Conservation (phyloP, 2,888 invertebrate genomes). For the Amphipyra berbera region DNA sequence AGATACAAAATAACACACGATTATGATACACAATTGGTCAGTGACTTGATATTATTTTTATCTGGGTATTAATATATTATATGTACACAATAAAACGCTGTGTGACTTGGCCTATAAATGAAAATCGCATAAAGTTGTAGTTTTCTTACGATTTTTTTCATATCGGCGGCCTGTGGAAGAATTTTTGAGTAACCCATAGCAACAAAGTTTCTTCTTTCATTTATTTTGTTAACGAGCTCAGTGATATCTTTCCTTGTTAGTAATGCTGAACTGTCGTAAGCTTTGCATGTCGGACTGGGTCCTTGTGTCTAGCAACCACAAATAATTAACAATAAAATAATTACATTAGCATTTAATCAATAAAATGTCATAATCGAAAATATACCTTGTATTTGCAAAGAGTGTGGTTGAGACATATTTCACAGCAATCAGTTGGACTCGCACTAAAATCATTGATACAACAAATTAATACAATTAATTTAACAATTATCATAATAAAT, state of each 20-base stretch:
- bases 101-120: neutral
- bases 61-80: no score
- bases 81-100: neutral
- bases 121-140: neutral
- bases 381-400: conserved; percentile 78
- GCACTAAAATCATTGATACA: conserved; percentile 59
- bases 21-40: no score
- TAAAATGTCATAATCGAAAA: conserved; percentile 15
- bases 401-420: conserved; percentile 78
- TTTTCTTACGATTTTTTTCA: conserved; percentile 80
- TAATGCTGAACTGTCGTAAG: conserved; percentile 69
- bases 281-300: conserved; percentile 70
- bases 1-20: no score
- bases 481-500: conserved; percentile 79
- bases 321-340: conserved; percentile 11
- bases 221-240: conserved; percentile 75
- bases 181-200: conserved; percentile 74
- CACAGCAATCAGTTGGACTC: conserved; percentile 68
- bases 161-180: conserved; percentile 81
- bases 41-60: no score
- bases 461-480: conserved; percentile 76
- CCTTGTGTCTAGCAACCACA: conserved; percentile 67
- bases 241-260: conserved; percentile 69
- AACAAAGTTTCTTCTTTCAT: conserved; percentile 78
- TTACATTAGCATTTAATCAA: neutral